phyloP scores from a whole-genome alignment of 2,113 vertebrate genomes.

The Cygnus atratus region DNA sequence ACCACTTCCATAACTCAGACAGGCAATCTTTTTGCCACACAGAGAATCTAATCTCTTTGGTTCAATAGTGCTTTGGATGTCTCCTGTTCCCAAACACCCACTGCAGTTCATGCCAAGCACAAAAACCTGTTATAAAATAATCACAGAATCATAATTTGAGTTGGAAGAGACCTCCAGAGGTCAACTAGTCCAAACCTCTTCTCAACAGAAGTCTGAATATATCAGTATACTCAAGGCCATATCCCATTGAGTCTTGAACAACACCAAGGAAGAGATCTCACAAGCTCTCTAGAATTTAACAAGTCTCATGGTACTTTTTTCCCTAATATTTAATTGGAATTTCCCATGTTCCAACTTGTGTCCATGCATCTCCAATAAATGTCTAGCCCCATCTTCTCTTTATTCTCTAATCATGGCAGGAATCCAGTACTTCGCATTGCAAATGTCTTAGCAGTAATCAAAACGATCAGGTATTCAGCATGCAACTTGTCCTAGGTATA shows the following conservation, averaged over 20 bases:
- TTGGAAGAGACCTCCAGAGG: not conserved
- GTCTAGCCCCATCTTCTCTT: not conserved
- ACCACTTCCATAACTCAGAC: slow-evolving; percentile 96
- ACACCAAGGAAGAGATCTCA: not conserved
- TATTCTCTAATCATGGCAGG: not conserved
- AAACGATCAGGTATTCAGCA: not conserved
- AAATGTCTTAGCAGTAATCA: not conserved
- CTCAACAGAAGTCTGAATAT: not conserved
- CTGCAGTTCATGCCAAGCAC: slow-evolving; percentile 95
- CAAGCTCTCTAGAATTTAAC: not conserved
- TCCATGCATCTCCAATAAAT: not conserved
- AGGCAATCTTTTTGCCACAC: slow-evolving; percentile 93
- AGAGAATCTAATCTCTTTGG: slow-evolving; percentile 88
- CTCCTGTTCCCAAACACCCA: slow-evolving; percentile 93
- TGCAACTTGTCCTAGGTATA: not conserved
- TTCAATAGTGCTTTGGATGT: slow-evolving; percentile 92
- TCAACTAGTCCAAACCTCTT: not conserved
- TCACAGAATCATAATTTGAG: not conserved
- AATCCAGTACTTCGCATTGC: not conserved
- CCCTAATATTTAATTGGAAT: not conserved
- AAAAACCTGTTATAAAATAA: slow-evolving; percentile 85
- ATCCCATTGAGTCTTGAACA: not conserved
- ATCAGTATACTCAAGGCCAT: not conserved
- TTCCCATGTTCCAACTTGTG: not conserved
- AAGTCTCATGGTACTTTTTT: not conserved